Base-by-base conservation (phyloP, 2,888 invertebrate genomes). In the Meteorus colon region DNA sequence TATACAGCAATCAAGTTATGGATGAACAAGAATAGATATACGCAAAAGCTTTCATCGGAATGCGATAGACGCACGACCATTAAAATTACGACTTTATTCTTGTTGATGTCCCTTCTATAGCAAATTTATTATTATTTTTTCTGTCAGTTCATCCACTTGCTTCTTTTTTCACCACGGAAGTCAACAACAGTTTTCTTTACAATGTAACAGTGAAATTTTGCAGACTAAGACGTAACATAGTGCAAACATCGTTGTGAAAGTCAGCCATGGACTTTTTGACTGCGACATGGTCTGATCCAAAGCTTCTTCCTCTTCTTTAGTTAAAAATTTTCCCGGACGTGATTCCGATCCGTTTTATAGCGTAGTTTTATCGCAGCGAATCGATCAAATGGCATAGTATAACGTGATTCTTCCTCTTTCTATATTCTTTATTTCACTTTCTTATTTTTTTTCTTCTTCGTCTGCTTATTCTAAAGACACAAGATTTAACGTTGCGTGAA, bases 381-480 rank as follows among this genome's bases (percentile, higher is more conserved):
- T 86, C 85, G 84, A 86, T 86, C 85, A 84, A 80, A 84, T 70
- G 84, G 81, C 84, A 85, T 82, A 82, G 82, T 84, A 81, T 84
- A 83, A 85, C 82, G 83, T 83, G 82, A 80, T 82, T 79, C 81
- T 81, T 77, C 81, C 78, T 74, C 77, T 72, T 74, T 69, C 41
- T 41, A 12, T 41, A 5, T 41, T 41, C 12, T 41, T 41, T 41
- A 41, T 41, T 41, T 41, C 41, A 41, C 41, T 41, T 41, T 41
- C 41, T 41, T 1, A 0, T 34, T 34, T 41, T 12, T 41, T 41
- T 41, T 41, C 41, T 41, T 41, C 41, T 41, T 41, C 41, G 4
- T 73, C n/a, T 55, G 65, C 48, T 65, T 16, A 65, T 51, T 62
- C 27, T 37, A 37, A 67, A 37, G 65, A 65, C 51, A 67, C 34